Base-by-base conservation (phyloP, 2,888 invertebrate species). In the Synergus japonicus region DNA sequence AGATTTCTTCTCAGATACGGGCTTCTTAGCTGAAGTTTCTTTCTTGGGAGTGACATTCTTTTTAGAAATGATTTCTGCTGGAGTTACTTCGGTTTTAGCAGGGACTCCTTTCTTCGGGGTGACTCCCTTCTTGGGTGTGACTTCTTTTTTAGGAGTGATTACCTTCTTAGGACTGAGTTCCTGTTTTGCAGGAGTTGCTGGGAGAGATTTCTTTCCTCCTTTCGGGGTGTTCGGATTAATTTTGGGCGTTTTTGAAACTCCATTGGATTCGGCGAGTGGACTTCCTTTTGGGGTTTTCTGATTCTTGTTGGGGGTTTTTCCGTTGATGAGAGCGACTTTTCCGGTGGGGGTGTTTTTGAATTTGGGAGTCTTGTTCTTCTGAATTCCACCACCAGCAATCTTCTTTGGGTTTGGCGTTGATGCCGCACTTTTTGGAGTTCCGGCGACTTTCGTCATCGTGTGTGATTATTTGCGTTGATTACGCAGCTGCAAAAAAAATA, bases 311-410 rank as follows among this genome's bases (percentile, higher is more conserved):
- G 76, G 15, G 43, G 81, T 81, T 13, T 79, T 80, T 58, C 79
- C 79, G 18, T 85, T 86, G 15, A 89, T 81, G 8, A 88, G 37
- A 2, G 82, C 9, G 1, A 87, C 81, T 82, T 89, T 91, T 8
- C 85, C 87, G 0, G 65, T 76, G 0, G 86, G 84, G 0, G 87
- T 88, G 13, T 85, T 82, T 46, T 89, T 90, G 49, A 88, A 87
- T 79, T 89, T 88, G 15, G 83, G 81, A 4, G 81, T 69, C 63
- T 86, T 87, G 12, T 86, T 87, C 44, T 89, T 89, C 10, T 78
- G 82, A 9, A 89, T 76, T 4, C 83, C 79, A 58, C 85, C 84
- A n/a, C 85, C 84, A n/a, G 84, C n/a, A 18, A n/a, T 58, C 37
- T 73, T 49, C 3, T 49, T 73, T 12, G 22, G 67, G 29, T 58